Evolutionary conservation across 92 coral and sea anemone species (phyloP).

Genomic region (Blastomussa wellsi): DNA sequence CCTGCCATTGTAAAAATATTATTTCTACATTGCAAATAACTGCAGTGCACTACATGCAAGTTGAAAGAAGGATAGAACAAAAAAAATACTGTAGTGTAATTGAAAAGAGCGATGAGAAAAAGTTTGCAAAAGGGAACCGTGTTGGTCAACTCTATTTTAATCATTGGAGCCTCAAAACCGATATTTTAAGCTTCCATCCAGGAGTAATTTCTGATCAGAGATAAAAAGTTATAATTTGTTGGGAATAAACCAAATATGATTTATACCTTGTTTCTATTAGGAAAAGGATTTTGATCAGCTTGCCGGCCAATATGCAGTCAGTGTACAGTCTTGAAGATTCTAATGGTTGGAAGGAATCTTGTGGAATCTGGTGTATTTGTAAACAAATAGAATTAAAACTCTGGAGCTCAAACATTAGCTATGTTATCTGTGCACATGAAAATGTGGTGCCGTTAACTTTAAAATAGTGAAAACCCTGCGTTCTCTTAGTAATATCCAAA

Average conservation of each 20-base stretch:
- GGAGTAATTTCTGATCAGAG: not conserved
- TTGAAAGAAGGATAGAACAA: no score
- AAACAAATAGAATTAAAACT: not conserved
- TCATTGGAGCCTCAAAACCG: not conserved
- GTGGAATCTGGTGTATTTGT: not conserved
- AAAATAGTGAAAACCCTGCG: not conserved
- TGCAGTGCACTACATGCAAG: not conserved
- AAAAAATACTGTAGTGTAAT: not conserved
- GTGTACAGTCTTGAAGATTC: conserved; percentile 34
- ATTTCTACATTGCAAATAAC: not conserved
- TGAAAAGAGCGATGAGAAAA: not conserved
- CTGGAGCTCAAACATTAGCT: not conserved
- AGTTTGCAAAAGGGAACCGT: not conserved
- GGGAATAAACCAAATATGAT: not conserved
- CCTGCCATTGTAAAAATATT: not conserved
- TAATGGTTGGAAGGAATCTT: not conserved
- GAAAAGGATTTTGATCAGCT: conserved; percentile 87
- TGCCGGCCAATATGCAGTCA: conserved; percentile 80
- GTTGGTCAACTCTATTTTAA: not conserved
- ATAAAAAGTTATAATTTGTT: not conserved
- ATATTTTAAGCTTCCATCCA: not conserved
- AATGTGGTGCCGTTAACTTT: not conserved
- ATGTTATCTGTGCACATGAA: not conserved
- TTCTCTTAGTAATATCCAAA: not conserved
- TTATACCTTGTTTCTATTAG: conserved; percentile 43